Percentiles rank a stretch among this genome's conserved stretches.
These are phyloP conservation scores for Iselma pallidipennis DNA, from an alignment of 2,888 invertebrate genomes.

Conservation along the genomic window DNA sequence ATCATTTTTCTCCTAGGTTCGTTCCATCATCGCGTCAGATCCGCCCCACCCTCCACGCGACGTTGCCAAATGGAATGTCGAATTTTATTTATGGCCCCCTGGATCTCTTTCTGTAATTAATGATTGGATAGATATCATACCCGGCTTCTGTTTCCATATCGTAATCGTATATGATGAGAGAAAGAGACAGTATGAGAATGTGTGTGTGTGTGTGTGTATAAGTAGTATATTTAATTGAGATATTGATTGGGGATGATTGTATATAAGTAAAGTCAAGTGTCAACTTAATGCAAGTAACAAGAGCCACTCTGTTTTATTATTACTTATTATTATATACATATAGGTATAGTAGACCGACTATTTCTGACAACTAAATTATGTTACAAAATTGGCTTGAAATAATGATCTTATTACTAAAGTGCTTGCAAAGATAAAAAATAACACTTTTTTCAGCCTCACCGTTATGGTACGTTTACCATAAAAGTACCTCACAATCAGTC, in stretches of 20 bases:
- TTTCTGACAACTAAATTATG: background rate
- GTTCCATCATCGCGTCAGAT: constrained; percentile 77
- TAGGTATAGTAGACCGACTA: background rate
- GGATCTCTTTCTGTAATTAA: constrained; percentile 58
- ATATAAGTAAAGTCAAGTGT: background rate
- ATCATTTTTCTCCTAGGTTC: constrained; percentile 75
- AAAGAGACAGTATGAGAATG: background rate
- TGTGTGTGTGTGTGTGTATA: background rate
- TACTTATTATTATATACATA: too few species aligned
- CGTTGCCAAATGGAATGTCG: constrained; percentile 59
- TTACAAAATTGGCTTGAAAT: background rate
- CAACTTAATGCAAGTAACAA: background rate
- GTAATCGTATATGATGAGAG: constrained; percentile 40
- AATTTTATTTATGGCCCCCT: constrained; percentile 58
- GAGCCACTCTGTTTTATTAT: background rate
- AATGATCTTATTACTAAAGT: background rate
- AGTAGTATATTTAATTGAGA: constrained; percentile 13
- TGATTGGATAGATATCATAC: constrained; percentile 55
- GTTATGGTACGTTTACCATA: background rate
- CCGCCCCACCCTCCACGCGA: constrained; percentile 63
- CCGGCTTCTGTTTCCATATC: constrained; percentile 43
- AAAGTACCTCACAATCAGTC: background rate
- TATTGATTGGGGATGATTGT: constrained; percentile 6
- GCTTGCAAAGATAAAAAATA: background rate
- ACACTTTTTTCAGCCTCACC: too few species aligned